Evolutionary conservation across 2,888 invertebrate genomes (phyloP).

Genomic region (Xylocampa areola): DNA sequence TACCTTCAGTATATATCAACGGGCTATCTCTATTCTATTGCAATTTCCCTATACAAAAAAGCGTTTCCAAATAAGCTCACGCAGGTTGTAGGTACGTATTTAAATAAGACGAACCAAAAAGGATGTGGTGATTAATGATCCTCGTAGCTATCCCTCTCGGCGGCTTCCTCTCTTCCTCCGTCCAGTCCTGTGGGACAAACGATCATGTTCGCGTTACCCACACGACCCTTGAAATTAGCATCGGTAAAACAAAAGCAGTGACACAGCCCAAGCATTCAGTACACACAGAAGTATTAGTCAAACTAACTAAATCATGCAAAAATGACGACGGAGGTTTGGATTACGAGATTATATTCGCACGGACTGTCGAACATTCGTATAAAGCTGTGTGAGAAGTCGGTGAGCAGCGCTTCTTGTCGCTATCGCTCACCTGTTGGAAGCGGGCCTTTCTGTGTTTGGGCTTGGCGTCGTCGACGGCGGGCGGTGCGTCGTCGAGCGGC

Average conservation of each 20-base stretch:
- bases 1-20: too few species aligned
- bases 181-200: constrained; percentile 82
- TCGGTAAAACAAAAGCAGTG: constrained; percentile 35
- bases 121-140: constrained; percentile 89
- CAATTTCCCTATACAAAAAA: constrained; percentile 1
- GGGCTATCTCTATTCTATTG: not conserved
- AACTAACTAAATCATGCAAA: constrained; percentile 61
- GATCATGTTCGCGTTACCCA: constrained; percentile 50
- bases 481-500: constrained; percentile 76
- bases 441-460: constrained; percentile 96
- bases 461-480: constrained; percentile 85
- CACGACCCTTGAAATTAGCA: constrained; percentile 36
- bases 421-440: constrained; percentile 93
- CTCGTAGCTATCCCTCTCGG: constrained; percentile 89
- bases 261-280: constrained; percentile 52
- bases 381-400: constrained; percentile 29
- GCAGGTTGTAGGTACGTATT: constrained; percentile 30
- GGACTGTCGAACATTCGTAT: constrained; percentile 24
- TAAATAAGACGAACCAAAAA: constrained; percentile 79
- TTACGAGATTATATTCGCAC: constrained; percentile 16
- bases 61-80: constrained; percentile 12
- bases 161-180: constrained; percentile 87
- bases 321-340: constrained; percentile 41
- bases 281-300: constrained; percentile 48
- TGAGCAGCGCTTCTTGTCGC: constrained; percentile 40